Evolutionary conservation across 2,888 invertebrate species (phyloP), one percentile per base, ranked within the genome.

Genomic region (Boloria selene): DNA sequence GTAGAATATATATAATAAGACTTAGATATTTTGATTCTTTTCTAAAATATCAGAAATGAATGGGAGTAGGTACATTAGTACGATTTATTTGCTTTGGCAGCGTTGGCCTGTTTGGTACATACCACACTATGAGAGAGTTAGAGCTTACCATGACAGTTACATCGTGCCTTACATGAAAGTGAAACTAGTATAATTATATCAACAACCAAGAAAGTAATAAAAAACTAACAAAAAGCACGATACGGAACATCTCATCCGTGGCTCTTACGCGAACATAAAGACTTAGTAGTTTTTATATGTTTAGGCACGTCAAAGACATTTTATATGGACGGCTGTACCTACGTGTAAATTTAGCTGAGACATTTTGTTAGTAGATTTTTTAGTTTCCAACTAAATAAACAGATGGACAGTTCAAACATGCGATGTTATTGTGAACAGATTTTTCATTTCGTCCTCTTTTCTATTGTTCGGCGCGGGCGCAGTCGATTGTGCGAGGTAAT

Each of bases 371-470:
- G 76, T 77, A 75, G 75, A 76, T 78, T 77, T 79, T 82, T 84
- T 84, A 82, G 81, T 82, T 79, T 77, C 82, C 84, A 85, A 83
- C 84, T 85, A 87, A 81, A 82, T 80, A 86, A 85, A 87, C 84
- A 83, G 69, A 77, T 75, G 74, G 73, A 74, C 76, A 77, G 79
- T 77, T 78, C 79, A 83, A 84, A 82, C 81, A 79, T 65, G 72
- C 72, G 74, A 76, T 79, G 79, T 78, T 79, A 72, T 76, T 78
- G 78, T 79, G 77, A 78, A 75, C 78, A 78, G 78, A 79, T 77
- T 79, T 78, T 79, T 79, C 76, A 73, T 76, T 73, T 78, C 77
- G 75, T 76, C 74, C 73, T 73, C 77, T 68, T 70, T 78, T 77
- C 74, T 74, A 77, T 76, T 75, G 75, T 70, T 63, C 59, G 54